Percentiles rank a stretch among this genome's conserved stretches.
Conservation (phyloP, 2,797 vertebrate genomes). For the Falco biarmicus region DNA sequence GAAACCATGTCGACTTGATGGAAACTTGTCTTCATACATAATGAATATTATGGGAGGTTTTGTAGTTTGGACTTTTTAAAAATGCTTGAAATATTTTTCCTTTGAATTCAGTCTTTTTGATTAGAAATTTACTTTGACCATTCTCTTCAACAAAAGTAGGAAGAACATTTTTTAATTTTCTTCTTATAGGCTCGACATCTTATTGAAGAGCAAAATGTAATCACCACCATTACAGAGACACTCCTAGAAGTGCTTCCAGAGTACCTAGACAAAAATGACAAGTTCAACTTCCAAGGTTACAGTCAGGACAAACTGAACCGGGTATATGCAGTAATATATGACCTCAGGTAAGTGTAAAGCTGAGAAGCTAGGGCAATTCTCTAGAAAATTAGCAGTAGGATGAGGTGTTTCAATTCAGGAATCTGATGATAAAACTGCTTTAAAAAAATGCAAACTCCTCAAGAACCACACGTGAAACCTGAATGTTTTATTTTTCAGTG, state of each 20-base stretch:
- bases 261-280: conserved; percentile 89
- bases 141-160: not conserved
- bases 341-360: conserved; percentile 87
- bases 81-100: not conserved
- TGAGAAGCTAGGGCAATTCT: not conserved
- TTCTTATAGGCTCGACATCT: conserved; percentile 89
- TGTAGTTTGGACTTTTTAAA: not conserved
- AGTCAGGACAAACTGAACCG: conserved; percentile 92
- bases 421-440: not conserved
- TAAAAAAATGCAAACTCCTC: not conserved
- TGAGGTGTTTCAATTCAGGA: not conserved
- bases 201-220: conserved; percentile 93
- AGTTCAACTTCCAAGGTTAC: conserved; percentile 96
- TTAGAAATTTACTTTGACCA: not conserved
- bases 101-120: too few species aligned
- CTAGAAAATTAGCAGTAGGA: not conserved
- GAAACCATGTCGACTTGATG: not conserved
- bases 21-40: not conserved
- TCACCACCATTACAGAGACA: conserved; percentile 91
- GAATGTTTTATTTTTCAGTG: not conserved
- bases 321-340: conserved; percentile 93
- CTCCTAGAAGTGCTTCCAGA: conserved; percentile 90
- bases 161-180: not conserved
- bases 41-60: not conserved
- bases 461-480: not conserved